Conservation (phyloP, 2,888 invertebrate genomes). For the Eucera pruinosa region DNA sequence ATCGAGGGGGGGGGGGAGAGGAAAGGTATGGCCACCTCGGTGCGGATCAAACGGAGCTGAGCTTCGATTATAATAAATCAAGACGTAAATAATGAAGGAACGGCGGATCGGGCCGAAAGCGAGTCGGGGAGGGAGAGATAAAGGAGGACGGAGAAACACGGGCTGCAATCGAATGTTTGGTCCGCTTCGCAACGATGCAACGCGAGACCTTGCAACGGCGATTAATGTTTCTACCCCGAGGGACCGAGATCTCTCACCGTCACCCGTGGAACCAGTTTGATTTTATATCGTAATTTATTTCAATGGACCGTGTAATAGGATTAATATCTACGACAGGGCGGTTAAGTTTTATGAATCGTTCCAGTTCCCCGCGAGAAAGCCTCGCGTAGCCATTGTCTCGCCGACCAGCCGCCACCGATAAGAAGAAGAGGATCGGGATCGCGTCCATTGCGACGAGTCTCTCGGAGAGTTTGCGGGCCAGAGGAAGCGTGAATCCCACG, state of each 20-base stretch:
- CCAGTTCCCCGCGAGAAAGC: neutral
- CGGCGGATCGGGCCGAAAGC: constrained; percentile 66
- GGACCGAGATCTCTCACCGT: constrained; percentile 57
- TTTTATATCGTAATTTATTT: constrained; percentile 66
- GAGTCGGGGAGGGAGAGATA: constrained; percentile 29
- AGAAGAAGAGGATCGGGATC: neutral
- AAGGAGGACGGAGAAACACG: constrained; percentile 58
- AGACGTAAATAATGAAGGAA: constrained; percentile 83
- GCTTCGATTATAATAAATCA: constrained; percentile 84
- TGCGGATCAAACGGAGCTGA: constrained; percentile 79
- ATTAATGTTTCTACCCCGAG: constrained; percentile 79
- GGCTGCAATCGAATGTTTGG: constrained; percentile 78
- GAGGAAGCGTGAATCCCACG: constrained; percentile 64
- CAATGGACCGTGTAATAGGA: constrained; percentile 66
- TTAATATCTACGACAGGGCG: constrained; percentile 58
- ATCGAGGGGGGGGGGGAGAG: neutral
- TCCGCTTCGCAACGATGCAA: constrained; percentile 18
- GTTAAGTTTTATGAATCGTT: constrained; percentile 46
- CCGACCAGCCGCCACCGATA: neutral
- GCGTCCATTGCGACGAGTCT: no score
- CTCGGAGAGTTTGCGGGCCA: neutral
- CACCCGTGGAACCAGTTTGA: constrained; percentile 57
- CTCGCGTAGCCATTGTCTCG: neutral
- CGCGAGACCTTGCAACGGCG: constrained; percentile 60
- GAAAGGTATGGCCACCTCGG: constrained; percentile 64